Evolutionary conservation across 2,113 vertebrate species (phyloP).

Genomic region (Mus spicilegus): DNA sequence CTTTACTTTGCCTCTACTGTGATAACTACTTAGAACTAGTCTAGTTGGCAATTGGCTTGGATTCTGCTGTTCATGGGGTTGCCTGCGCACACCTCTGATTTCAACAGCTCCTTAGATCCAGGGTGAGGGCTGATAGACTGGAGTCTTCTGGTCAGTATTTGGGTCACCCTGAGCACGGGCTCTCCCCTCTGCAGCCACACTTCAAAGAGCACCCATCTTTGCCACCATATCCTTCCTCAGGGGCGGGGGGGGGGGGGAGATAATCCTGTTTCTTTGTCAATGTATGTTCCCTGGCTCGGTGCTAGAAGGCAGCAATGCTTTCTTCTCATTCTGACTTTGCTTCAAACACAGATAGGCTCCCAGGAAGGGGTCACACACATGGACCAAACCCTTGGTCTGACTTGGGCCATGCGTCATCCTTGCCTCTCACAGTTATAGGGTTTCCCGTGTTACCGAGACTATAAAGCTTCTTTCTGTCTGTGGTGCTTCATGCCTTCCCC

Average conservation of each 20-base stretch:
- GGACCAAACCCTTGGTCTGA: not conserved
- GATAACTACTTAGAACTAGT: not conserved
- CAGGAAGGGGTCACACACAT: rapidly evolving
- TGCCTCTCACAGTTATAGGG: not conserved
- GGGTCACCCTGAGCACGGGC: rapidly evolving
- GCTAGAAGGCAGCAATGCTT: rapidly evolving
- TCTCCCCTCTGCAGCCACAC: not conserved
- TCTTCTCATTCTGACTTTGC: too few relatives aligned
- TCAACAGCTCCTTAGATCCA: too few relatives aligned
- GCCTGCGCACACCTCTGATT: rapidly evolving
- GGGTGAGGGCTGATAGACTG: too few relatives aligned
- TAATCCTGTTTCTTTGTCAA: not conserved
- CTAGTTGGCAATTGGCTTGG: not conserved
- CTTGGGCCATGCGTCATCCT: not conserved
- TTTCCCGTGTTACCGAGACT: not conserved
- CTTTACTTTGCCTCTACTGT: not conserved
- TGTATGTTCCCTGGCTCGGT: rapidly evolving
- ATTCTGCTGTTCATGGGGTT: not conserved
- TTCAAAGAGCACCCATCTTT: too few relatives aligned
- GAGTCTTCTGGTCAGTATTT: not conserved
- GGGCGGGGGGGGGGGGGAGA: too few relatives aligned
- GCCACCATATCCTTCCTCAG: too few relatives aligned
- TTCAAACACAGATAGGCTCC: not conserved
- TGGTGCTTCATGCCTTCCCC: rapidly evolving
- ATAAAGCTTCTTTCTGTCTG: not conserved